Percentiles rank a stretch among this genome's conserved stretches.
These are phyloP conservation scores for Naja naja DNA, from an alignment of 2,113 vertebrate species.

Conservation along the genomic window DNA sequence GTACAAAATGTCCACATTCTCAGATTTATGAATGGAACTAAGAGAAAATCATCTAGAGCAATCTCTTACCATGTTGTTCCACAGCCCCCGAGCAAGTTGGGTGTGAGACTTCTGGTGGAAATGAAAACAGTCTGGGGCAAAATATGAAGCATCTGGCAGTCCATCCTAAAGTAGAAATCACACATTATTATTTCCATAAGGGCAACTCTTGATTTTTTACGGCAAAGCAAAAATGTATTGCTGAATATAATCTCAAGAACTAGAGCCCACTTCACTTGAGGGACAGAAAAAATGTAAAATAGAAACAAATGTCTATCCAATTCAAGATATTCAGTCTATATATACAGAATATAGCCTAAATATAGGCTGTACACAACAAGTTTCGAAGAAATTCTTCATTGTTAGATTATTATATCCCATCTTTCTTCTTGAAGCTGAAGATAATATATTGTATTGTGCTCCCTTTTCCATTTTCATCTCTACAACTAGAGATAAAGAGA, in stretches of 20 bases:
- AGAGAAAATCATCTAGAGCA: rapidly evolving
- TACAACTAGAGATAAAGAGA: neutral
- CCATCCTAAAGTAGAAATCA: conserved; percentile 59
- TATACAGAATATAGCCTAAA: neutral
- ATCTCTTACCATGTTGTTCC: conserved; percentile 77
- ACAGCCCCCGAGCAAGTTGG: conserved; percentile 63
- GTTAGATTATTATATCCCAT: neutral
- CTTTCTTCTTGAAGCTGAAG: neutral
- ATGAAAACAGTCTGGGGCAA: conserved; percentile 80
- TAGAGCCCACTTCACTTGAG: neutral
- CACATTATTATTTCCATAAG: neutral
- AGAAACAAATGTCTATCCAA: neutral
- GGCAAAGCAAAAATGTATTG: neutral
- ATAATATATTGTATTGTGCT: neutral
- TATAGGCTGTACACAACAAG: neutral
- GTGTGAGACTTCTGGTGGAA: conserved; percentile 69
- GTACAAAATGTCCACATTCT: neutral
- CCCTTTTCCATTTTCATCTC: neutral
- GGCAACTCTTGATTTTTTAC: neutral
- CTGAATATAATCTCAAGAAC: neutral
- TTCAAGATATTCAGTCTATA: neutral
- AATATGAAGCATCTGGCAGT: conserved; percentile 65
- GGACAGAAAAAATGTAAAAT: neutral
- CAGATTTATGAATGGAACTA: neutral
- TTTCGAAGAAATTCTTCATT: too few relatives aligned